Conservation (phyloP, 2,888 invertebrate genomes). For the Agriopis leucophaearia region DNA sequence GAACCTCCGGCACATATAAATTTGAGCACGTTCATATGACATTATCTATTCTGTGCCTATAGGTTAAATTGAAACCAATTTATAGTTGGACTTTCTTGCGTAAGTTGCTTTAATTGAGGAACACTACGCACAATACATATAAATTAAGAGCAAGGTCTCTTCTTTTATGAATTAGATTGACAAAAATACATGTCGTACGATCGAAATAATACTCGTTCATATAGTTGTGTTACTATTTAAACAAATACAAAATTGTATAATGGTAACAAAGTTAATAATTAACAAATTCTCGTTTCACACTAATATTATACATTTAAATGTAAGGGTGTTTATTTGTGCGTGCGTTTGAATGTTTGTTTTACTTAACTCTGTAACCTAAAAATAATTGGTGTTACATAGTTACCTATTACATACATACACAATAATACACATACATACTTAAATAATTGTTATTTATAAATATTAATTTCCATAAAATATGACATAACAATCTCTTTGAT, state of each 20-base stretch:
- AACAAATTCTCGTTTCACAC: too few relatives aligned
- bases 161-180: conserved; percentile 35
- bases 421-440: neutral
- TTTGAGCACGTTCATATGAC: neutral
- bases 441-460: neutral
- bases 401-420: neutral
- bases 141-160: conserved; percentile 48
- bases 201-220: conserved; percentile 1
- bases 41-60: neutral
- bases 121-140: conserved; percentile 39
- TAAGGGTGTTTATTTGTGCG: too few relatives aligned
- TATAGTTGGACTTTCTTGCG: conserved; percentile 29
- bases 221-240: neutral
- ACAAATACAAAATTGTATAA: too few relatives aligned
- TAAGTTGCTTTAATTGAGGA: conserved; percentile 44
- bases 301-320: too few relatives aligned
- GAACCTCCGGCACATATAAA: neutral
- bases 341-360: too few relatives aligned
- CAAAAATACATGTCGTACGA: conserved; percentile 22
- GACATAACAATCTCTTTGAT: neutral
- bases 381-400: neutral
- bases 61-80: conserved; percentile 26
- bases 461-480: neutral
- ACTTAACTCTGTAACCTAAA: neutral
- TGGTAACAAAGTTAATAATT: neutral